Evolutionary conservation across 1,140 invertebrate species (phyloP).

Genomic region (silkworm (Bombyx mori)): DNA sequence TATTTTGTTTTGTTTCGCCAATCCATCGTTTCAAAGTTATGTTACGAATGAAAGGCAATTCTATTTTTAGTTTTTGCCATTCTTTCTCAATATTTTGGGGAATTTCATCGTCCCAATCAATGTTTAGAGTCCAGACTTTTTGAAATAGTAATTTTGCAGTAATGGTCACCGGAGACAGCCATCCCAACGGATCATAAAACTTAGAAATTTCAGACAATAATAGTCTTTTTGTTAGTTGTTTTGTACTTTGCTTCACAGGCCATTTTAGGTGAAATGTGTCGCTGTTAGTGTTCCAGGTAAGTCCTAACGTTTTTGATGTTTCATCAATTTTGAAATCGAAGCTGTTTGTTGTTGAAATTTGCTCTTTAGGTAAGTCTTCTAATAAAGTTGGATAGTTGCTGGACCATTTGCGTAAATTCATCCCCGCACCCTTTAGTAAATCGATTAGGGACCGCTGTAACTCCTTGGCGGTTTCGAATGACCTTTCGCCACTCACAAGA

Average conservation of each 20-base stretch:
- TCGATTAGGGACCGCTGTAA: constrained; percentile 9
- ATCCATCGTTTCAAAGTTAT: no score
- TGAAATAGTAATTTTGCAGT: constrained; percentile 55
- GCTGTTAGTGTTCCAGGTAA: constrained; percentile 9
- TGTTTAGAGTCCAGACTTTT: constrained; percentile 33
- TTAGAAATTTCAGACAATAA: constrained; percentile 21
- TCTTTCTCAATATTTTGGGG: no score
- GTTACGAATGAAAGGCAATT: no score
- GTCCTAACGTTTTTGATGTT: constrained; percentile 12
- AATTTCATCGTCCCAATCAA: constrained; percentile 38
- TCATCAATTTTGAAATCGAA: constrained; percentile 9
- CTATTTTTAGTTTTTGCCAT: no score
- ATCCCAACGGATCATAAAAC: constrained; percentile 45
- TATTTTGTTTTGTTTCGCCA: not conserved
- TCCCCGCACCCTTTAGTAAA: constrained; percentile 13
- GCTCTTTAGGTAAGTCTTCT: constrained; percentile 7
- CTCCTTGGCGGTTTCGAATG: constrained; percentile 18
- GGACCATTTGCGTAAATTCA: constrained; percentile 20
- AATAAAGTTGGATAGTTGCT: constrained; percentile 12
- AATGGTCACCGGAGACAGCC: constrained; percentile 42
- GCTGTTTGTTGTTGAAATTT: not conserved
- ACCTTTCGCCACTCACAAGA: constrained; percentile 6
- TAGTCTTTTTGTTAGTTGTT: constrained; percentile 8
- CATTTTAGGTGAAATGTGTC: no score
- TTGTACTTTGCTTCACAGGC: no score